Evolutionary conservation across 2,113 vertebrate genomes (phyloP).

Genomic region (Phoxinus phoxinus): DNA sequence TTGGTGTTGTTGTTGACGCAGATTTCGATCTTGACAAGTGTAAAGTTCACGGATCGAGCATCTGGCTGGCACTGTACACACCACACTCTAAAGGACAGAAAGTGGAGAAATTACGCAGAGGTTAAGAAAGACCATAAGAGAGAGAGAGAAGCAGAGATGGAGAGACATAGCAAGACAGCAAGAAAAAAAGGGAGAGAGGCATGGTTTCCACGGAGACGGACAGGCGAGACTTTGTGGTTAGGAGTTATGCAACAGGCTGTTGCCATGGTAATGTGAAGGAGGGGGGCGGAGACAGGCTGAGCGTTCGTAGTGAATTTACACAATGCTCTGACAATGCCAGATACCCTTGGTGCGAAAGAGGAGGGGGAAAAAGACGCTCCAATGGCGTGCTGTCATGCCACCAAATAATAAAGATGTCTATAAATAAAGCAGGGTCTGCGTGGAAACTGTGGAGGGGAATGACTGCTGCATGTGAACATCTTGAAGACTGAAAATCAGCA

Average conservation of each 20-base stretch:
- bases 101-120: not conserved
- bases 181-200: constrained; percentile 31
- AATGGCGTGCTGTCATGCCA: not conserved
- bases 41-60: not conserved
- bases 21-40: not conserved
- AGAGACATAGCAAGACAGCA: constrained; percentile 21
- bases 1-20: not conserved
- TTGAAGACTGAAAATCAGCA: not conserved
- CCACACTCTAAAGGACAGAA: constrained; percentile 9
- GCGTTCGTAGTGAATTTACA: constrained; percentile 47
- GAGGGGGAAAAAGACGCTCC: not conserved
- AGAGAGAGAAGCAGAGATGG: constrained; percentile 1
- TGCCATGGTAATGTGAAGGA: constrained; percentile 67
- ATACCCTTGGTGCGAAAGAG: constrained; percentile 45
- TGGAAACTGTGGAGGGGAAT: not conserved
- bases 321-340: constrained; percentile 43
- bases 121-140: not conserved
- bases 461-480: not conserved
- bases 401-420: constrained; percentile 13
- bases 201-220: constrained; percentile 72
- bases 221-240: constrained; percentile 69
- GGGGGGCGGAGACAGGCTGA: constrained; percentile 43
- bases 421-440: constrained; percentile 38
- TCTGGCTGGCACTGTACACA: not conserved
- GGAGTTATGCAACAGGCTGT: constrained; percentile 76